phyloP scores from a whole-genome alignment of 2,888 invertebrate genomes.

The Acrobeloides nanus region DNA sequence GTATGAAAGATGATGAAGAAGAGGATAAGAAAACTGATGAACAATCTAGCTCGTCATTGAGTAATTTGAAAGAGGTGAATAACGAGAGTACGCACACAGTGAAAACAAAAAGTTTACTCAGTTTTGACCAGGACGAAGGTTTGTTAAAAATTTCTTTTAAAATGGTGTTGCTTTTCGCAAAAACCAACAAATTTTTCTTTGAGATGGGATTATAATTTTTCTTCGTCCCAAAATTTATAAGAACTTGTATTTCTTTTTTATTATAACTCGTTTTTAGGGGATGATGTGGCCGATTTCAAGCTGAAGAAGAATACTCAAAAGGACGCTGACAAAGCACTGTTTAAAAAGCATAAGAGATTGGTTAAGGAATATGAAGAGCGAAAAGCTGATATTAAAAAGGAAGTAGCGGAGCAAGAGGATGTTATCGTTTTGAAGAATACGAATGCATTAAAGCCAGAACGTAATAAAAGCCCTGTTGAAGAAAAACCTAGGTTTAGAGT shows the following conservation, averaged over 20 bases:
- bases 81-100: neutral
- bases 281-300: conserved; percentile 29
- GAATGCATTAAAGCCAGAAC: too few relatives aligned
- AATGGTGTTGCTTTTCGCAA: neutral
- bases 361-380: conserved; percentile 26
- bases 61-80: neutral
- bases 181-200: conserved; percentile 1
- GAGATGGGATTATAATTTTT: neutral
- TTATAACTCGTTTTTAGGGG: conserved; percentile 18
- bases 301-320: too few relatives aligned
- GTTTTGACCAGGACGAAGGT: conserved; percentile 45
- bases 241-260: too few relatives aligned
- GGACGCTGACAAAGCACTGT: too few relatives aligned
- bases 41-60: neutral
- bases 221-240: too few relatives aligned
- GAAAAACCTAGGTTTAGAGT: too few relatives aligned
- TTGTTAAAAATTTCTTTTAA: conserved; percentile 2
- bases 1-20: conserved; percentile 7
- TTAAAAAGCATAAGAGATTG: conserved; percentile 27
- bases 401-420: conserved; percentile 10
- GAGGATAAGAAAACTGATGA: conserved; percentile 13
- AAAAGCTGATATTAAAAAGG: conserved; percentile 8
- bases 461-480: too few relatives aligned
- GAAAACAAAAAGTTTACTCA: conserved; percentile 25
- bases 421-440: conserved; percentile 3